Conservation (phyloP, 2,113 vertebrate genomes). For the Eleginops maclovinus region DNA sequence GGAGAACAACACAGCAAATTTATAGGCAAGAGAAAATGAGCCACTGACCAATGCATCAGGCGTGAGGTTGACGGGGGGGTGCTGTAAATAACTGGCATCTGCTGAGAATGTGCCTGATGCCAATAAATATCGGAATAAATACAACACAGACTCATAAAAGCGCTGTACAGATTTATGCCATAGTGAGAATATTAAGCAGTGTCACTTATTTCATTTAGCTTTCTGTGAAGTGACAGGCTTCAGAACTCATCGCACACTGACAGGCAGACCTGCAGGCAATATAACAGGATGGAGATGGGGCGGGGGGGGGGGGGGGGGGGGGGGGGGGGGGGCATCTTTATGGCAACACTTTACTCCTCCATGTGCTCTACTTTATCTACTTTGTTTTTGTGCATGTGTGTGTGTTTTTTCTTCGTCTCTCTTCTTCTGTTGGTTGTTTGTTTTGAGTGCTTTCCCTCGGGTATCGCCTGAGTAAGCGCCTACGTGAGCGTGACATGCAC, state of each 20-base stretch:
- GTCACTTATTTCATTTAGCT: constrained; percentile 49
- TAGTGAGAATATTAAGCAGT: constrained; percentile 47
- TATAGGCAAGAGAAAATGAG: constrained; percentile 38
- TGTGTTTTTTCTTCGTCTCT: not conserved
- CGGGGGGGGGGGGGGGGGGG: not conserved
- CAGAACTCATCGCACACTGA: constrained; percentile 46
- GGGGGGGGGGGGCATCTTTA: constrained; percentile 41
- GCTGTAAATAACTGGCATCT: constrained; percentile 50
- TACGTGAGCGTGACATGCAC: constrained; percentile 54
- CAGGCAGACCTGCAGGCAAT: constrained; percentile 29
- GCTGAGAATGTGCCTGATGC: constrained; percentile 43
- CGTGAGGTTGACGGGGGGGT: constrained; percentile 14
- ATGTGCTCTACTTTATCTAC: constrained; percentile 51
- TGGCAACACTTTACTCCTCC: constrained; percentile 44
- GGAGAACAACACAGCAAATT: constrained; percentile 43
- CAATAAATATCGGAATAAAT: constrained; percentile 60
- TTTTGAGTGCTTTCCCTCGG: constrained; percentile 37
- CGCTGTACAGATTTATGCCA: constrained; percentile 61
- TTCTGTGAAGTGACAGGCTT: constrained; percentile 55
- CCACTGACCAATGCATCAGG: constrained; percentile 46
- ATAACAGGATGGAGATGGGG: constrained; percentile 22
- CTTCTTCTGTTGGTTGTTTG: constrained; percentile 35
- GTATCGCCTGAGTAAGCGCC: constrained; percentile 54
- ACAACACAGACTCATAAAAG: constrained; percentile 46
- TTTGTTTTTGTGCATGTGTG: constrained; percentile 5